Evolutionary conservation across 2,888 invertebrate genomes (phyloP).

Genomic region (Acrobasis suavella): DNA sequence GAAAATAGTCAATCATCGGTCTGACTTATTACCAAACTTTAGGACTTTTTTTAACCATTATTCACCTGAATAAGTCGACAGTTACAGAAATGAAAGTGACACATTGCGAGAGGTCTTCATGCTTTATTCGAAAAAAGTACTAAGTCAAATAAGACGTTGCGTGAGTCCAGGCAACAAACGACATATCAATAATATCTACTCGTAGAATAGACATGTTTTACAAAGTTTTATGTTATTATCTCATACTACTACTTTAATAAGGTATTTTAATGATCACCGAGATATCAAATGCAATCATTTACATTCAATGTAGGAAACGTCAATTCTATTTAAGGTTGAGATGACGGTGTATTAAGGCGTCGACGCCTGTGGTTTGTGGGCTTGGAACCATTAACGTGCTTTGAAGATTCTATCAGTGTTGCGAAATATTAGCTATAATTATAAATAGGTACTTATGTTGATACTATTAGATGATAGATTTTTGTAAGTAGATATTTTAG

Average conservation of each 20-base stretch:
- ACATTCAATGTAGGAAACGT: conserved; percentile 21
- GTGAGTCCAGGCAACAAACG: too few relatives aligned
- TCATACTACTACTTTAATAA: background rate
- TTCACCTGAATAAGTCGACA: too few relatives aligned
- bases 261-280: background rate
- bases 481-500: too few relatives aligned
- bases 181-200: too few relatives aligned
- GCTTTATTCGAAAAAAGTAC: too few relatives aligned
- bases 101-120: too few relatives aligned
- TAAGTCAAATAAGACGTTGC: too few relatives aligned
- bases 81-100: too few relatives aligned
- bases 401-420: background rate
- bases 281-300: conserved; percentile 15
- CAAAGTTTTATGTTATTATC: background rate
- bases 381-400: background rate
- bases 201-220: background rate
- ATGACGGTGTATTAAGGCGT: conserved; percentile 12
- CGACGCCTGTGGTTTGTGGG: background rate
- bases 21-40: too few relatives aligned
- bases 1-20: too few relatives aligned
- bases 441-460: background rate
- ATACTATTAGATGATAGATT: too few relatives aligned
- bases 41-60: too few relatives aligned
- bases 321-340: conserved; percentile 18
- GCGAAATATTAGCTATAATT: background rate